Evolutionary conservation across 2,113 vertebrate genomes (phyloP), one percentile per base, ranked within the genome.

Genomic region (Antechinus flavipes): DNA sequence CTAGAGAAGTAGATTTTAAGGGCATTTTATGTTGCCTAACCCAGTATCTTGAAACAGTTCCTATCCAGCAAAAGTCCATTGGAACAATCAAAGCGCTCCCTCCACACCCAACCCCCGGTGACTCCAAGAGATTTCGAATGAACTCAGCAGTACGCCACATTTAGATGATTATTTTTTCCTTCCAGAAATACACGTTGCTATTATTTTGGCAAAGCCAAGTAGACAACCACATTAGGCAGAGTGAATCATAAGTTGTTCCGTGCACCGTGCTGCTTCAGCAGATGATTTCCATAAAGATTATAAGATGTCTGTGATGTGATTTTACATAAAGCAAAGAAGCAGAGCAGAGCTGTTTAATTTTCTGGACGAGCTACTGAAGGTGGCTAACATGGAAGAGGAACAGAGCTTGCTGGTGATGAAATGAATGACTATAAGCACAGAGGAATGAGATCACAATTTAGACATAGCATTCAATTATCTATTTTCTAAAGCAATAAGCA

Each of bases 281-380:
- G 61, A n/a, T 97, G 49, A 90, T 94, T 93, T 97, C 94, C 54
- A 84, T 27, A 90, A 90, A 50, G 84, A 90, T 93, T 96, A 93
- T 47, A 95, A 90, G 92, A 95, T 90, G 84, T 58, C 90, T 96
- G 68, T 95, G 89, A 54, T 96, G 97, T 94, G 58, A 52, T 90
- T 90, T 90, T 54, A 30, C 12, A 27, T 49, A 76, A 92, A 54
- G 91, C 49, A 30, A 91, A 95, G 94, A 61, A 23, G 0, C 23
- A 90, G 50, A 53, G 3, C 23, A 90, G 50, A 53, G 3, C 46
- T 30, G 76, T 94, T 94, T 96, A 9, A 49, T 93, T 76, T 91
- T 90, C 91, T 90, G 50, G 54, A 58, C 50, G 11, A 54, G 91
- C 76, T 93, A 35, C 84, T 93, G 90, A 95, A 91, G 25, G 42